Base-by-base conservation (phyloP, 2,888 invertebrate species). In the Ormyrus labotus region DNA sequence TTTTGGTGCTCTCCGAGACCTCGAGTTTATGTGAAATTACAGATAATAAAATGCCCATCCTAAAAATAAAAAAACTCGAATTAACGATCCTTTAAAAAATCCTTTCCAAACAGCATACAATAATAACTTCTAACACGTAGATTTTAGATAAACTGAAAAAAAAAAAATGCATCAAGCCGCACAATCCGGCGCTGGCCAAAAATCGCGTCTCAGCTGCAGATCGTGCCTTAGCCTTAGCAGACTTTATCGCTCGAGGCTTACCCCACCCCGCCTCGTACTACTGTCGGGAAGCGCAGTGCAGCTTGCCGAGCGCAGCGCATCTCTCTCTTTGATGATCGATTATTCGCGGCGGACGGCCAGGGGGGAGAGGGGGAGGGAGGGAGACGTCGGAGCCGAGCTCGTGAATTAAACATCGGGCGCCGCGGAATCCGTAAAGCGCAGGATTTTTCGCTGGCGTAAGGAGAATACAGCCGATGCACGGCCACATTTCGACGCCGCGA, bases 261-360 rank as follows among this genome's bases (percentile, higher is more conserved):
- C 65, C 34, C 51, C 51, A 47, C 60, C 68, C 11, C n/a, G 60
- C 51, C 45, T 19, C 61, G 63, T 57, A 58, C 57, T 58, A 48
- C 58, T 47, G 57, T 4, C 13, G 72, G 13, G 51, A n/a, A 11
- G 57, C 6, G 13, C n/a, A 5, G 57, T 7, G 47, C n/a, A 34
- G 34, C 3, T 34, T 34, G 34, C 34, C 19, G 67, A 19, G 48
- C 47, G 58, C 45, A 10, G 8, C 60, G 71, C 65, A 71, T 65
- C 65, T 71, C 64, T 71, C 71, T 71, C 64, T 71, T 78, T 72
- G 67, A 72, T 78, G 60, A 72, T 78, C 78, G 78, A 72, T 78
- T 72, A 72, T 78, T 67, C 72, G 71, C 34, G 53, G 34, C 51
- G 77, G 64, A 13, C 13, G 51, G 5, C 45, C 1, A 9, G 19